phyloP scores from a whole-genome alignment of 2,888 invertebrate species.

The Eugnorisma glareosa region DNA sequence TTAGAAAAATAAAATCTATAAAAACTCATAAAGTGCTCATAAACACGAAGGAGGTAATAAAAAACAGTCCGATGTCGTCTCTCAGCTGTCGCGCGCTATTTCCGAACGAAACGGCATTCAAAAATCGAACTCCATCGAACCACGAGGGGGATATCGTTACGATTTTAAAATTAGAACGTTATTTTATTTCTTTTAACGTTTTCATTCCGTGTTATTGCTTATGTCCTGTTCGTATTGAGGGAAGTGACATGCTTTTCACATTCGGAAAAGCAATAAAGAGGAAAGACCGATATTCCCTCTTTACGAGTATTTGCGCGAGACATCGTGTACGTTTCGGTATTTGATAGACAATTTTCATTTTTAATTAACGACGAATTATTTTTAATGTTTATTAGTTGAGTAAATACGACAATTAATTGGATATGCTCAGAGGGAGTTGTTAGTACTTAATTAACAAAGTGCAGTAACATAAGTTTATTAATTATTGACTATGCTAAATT shows the following conservation, averaged over 20 bases:
- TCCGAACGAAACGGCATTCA: slow-evolving; percentile 84
- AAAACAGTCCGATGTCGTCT: slow-evolving; percentile 87
- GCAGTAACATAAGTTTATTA: slow-evolving; percentile 54
- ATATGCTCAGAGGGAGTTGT: slow-evolving; percentile 42
- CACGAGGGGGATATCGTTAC: slow-evolving; percentile 82
- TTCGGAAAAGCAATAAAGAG: slow-evolving; percentile 65
- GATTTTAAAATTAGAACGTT: slow-evolving; percentile 85
- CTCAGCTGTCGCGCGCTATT: slow-evolving; percentile 90
- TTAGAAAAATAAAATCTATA: slow-evolving; percentile 88
- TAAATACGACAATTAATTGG: slow-evolving; percentile 52
- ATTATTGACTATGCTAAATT: slow-evolving; percentile 47
- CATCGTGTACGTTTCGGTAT: slow-evolving; percentile 39
- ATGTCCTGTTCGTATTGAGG: slow-evolving; percentile 73
- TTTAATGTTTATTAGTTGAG: slow-evolving; percentile 54
- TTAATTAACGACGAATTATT: slow-evolving; percentile 46
- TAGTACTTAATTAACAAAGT: slow-evolving; percentile 47
- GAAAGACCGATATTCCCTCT: slow-evolving; percentile 51
- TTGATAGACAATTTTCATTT: slow-evolving; percentile 46
- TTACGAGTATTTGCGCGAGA: slow-evolving; percentile 34
- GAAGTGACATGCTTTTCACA: slow-evolving; percentile 65
- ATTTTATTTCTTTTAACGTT: slow-evolving; percentile 76
- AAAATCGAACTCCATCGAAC: slow-evolving; percentile 89
- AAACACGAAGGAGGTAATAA: slow-evolving; percentile 90
- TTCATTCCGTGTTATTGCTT: slow-evolving; percentile 70
- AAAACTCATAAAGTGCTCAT: slow-evolving; percentile 90